These are phyloP conservation scores for Piprites chloris DNA, from an alignment of 2,113 vertebrate species.

Conservation along the genomic window DNA sequence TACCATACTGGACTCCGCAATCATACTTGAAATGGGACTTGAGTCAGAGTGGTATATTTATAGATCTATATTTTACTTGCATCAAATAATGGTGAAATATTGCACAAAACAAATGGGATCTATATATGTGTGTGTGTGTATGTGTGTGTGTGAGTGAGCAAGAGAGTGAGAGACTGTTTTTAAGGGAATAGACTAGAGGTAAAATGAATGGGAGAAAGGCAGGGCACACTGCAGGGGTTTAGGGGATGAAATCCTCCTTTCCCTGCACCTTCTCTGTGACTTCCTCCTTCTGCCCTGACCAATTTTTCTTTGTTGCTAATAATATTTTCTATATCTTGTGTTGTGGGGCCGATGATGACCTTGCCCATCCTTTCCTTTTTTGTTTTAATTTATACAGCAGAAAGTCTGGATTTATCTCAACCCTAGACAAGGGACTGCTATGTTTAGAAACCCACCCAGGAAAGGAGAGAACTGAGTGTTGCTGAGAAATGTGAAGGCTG, in stretches of 20 bases:
- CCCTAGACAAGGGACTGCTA: conserved; percentile 28
- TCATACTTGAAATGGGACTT: conserved; percentile 72
- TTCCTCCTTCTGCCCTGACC: not conserved
- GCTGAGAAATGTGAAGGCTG: not conserved
- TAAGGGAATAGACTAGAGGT: not conserved
- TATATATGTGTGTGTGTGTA: not conserved
- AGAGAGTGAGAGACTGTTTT: not conserved
- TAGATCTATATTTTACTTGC: conserved; percentile 71
- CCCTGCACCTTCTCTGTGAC: not conserved
- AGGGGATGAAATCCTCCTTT: not conserved
- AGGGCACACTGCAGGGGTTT: not conserved
- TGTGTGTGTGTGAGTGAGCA: not conserved
- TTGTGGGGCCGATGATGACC: conserved; percentile 36
- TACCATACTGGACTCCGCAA: conserved; percentile 46
- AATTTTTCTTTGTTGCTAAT: conserved; percentile 54
- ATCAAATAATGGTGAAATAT: conserved; percentile 63
- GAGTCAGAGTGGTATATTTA: conserved; percentile 63
- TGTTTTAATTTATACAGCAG: conserved; percentile 23
- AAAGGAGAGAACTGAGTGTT: not conserved
- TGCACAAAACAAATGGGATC: conserved; percentile 58
- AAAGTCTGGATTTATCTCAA: conserved; percentile 43
- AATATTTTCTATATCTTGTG: conserved; percentile 49
- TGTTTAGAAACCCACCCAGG: conserved; percentile 34
- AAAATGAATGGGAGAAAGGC: conserved; percentile 4
- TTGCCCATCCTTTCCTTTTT: conserved; percentile 21